phyloP scores from a whole-genome alignment of 2,113 vertebrate species.

The Gymnogyps californianus region DNA sequence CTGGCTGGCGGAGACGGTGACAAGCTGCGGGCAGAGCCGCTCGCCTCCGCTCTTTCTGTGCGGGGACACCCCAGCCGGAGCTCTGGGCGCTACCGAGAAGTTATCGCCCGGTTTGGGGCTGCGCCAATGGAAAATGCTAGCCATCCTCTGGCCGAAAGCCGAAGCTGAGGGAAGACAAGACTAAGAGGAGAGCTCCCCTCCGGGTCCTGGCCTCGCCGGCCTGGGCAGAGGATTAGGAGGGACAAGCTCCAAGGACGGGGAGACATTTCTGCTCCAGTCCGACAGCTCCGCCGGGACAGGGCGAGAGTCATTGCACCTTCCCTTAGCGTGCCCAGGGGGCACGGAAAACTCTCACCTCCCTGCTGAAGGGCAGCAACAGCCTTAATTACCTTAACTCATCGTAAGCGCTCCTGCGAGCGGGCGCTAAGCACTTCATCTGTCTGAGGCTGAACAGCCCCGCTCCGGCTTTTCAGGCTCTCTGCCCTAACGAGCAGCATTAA shows the following conservation, averaged over 20 bases:
- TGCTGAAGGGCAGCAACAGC: background rate
- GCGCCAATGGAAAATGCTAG: background rate
- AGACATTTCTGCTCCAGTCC: accelerated
- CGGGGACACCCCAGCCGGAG: accelerated
- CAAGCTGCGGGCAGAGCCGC: background rate
- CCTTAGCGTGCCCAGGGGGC: background rate
- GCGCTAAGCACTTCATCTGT: background rate
- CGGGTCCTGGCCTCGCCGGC: background rate
- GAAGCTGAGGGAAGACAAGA: background rate
- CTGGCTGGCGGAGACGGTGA: background rate
- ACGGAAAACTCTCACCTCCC: background rate
- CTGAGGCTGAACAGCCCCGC: background rate
- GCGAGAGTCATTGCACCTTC: accelerated
- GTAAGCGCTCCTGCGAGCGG: background rate
- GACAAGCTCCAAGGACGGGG: background rate
- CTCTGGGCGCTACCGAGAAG: background rate
- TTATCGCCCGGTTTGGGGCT: background rate
- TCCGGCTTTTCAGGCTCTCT: background rate
- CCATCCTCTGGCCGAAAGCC: background rate
- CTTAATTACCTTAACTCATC: background rate
- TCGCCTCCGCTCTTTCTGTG: background rate
- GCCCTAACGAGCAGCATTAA: background rate
- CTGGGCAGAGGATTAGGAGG: background rate
- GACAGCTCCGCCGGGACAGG: background rate
- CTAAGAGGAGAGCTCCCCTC: accelerated